Evolutionary conservation across 2,888 invertebrate species (phyloP).

Genomic region (Myopa tessellatipennis): DNA sequence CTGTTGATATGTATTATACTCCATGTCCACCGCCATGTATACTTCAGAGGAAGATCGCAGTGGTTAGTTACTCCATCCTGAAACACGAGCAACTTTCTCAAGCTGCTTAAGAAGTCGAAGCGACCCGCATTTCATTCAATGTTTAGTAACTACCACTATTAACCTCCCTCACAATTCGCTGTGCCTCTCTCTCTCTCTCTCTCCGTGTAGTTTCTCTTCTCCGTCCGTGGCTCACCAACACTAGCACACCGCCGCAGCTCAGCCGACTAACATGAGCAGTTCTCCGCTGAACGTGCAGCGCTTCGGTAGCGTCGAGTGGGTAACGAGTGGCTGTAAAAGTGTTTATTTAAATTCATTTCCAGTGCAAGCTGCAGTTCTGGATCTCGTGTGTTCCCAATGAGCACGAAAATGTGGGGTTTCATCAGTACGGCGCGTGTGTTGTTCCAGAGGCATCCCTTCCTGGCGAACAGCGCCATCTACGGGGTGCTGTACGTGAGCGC

Average conservation of each 20-base stretch:
- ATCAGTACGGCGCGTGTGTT: conserved; percentile 54
- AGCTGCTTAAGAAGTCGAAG: no score
- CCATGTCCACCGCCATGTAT: no score
- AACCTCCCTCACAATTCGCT: no score
- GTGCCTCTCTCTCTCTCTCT: not conserved
- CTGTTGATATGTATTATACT: no score
- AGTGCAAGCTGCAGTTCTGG: no score
- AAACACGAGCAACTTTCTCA: no score
- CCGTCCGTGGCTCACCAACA: not conserved
- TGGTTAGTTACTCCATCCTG: no score
- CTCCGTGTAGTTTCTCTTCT: not conserved
- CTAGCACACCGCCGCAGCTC: no score
- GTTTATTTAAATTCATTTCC: not conserved
- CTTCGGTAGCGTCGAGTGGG: not conserved
- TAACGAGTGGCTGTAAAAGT: not conserved
- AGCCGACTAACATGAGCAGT: not conserved
- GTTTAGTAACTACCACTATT: no score
- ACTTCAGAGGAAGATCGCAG: no score
- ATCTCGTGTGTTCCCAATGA: not conserved
- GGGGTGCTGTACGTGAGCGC: conserved; percentile 83
- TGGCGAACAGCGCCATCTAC: conserved; percentile 75
- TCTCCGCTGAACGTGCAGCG: not conserved
- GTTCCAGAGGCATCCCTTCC: conserved; percentile 70
- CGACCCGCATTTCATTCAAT: no score
- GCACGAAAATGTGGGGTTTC: conserved; percentile 53